Evolutionary conservation across 2,797 vertebrate genomes (phyloP).

Genomic region (Glossophaga mutica): DNA sequence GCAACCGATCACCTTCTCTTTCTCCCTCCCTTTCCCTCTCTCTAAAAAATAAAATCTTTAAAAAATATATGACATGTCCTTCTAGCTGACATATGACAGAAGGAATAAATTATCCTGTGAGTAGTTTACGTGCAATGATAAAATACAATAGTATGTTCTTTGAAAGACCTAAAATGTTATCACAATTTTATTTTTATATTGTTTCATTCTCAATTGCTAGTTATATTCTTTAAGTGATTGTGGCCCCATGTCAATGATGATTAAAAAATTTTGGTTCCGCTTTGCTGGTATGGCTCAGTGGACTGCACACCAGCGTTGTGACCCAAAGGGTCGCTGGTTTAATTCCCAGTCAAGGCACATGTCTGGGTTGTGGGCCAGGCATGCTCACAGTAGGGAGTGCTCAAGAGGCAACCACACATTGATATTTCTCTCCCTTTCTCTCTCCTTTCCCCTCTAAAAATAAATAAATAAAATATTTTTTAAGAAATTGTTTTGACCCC

Average conservation of each 20-base stretch:
- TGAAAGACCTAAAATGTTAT: conserved; percentile 17
- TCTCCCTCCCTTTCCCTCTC: background rate
- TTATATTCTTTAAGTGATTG: background rate
- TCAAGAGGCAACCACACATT: too few relatives aligned
- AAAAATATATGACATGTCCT: background rate
- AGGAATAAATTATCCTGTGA: background rate
- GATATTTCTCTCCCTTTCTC: too few relatives aligned
- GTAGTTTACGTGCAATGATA: background rate
- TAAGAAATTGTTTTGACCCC: background rate
- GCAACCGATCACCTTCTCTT: background rate
- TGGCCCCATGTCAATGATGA: background rate
- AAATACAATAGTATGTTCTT: background rate
- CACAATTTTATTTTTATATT: background rate
- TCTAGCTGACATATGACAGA: background rate
- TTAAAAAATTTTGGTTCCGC: background rate
- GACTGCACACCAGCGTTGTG: too few relatives aligned
- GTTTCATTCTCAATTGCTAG: conserved; percentile 13
- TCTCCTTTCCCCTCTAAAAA: too few relatives aligned
- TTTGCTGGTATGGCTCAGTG: too few relatives aligned
- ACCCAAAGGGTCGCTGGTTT: too few relatives aligned
- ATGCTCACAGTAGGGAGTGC: too few relatives aligned
- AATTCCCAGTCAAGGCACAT: too few relatives aligned
- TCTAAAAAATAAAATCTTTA: background rate
- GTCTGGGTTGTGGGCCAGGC: too few relatives aligned
- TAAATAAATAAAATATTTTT: background rate